Percentiles rank a stretch among this genome's conserved stretches.
Evolutionary conservation across 2,888 invertebrate genomes (phyloP).

Genomic region (Lasioglossum marginatum): DNA sequence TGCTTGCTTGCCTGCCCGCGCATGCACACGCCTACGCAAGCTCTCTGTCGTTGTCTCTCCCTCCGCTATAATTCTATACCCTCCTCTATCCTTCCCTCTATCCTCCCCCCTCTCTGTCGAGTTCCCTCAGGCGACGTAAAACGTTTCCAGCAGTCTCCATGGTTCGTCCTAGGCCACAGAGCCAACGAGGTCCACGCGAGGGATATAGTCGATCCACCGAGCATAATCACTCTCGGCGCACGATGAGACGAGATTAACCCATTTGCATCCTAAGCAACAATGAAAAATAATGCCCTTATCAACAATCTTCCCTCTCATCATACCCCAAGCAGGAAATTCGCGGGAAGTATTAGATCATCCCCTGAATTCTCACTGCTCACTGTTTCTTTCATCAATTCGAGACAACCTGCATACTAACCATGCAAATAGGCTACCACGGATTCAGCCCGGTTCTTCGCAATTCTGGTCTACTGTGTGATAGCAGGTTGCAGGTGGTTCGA

Average conservation of each 20-base stretch:
- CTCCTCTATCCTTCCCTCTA: background rate
- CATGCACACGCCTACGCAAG: constrained; percentile 12
- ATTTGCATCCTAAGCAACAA: constrained; percentile 1
- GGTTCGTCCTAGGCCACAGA: constrained; percentile 31
- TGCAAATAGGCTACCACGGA: background rate
- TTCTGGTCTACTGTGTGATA: background rate
- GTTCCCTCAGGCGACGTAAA: constrained; percentile 59
- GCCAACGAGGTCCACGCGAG: constrained; percentile 9
- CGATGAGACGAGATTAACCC: constrained; percentile 63
- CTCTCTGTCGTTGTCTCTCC: constrained; percentile 8
- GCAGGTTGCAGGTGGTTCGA: background rate
- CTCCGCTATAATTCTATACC: constrained; percentile 1
- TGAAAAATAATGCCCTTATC: background rate
- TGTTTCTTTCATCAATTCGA: background rate
- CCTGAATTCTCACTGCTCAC: background rate
- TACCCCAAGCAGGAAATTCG: background rate
- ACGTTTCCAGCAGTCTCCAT: constrained; percentile 60
- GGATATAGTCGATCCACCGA: constrained; percentile 67
- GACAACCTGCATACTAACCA: background rate
- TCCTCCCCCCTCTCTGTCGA: background rate
- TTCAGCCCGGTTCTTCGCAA: background rate
- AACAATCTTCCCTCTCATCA: background rate
- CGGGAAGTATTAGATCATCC: background rate
- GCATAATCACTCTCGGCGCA: constrained; percentile 78
- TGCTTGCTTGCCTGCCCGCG: constrained; percentile 22